Evolutionary conservation across 2,888 invertebrate genomes (phyloP), one percentile per base, ranked within the genome.

Genomic region (Microctonus aethiopoides): DNA sequence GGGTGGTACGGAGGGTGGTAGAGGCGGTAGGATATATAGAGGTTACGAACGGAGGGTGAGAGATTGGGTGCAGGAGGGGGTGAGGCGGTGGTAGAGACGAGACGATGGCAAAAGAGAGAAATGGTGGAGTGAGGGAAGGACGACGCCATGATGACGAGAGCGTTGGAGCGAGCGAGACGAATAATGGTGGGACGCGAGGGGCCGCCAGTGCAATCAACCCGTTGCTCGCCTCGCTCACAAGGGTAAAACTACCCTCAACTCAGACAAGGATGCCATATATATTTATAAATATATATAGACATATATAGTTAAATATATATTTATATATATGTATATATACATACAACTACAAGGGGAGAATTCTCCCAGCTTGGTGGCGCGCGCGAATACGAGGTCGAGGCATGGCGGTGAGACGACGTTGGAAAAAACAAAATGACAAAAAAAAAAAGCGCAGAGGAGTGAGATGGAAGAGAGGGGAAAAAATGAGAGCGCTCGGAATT

Each of bases 131-230:
- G 57, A 67, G 68, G 64, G 70, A 65, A 61, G 71, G 72, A 57
- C 52, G 68, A 67, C 72, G 69, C 70, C 71, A 74, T 67, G 67
- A 68, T 68, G 68, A n/a, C 72, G 66, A 59, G 65, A 64, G 60
- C 70, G 72, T 54, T 59, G 54, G 72, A 73, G 71, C 59, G 72
- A 73, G 73, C 66, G 73, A 67, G 75, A 74, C 39, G 62, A 16
- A n/a, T 46, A 7, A 20, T 46, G 16, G 75, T 77, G 78, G 73
- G 76, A 74, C 76, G 77, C 73, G 77, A 68, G 79, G 79, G 81
- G 81, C 80, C 80, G 81, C 77, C 81, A 82, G 85, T 84, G 84
- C 84, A 85, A 85, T 86, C 86, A 86, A 85, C 85, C 83, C 84
- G 82, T 79, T 81, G 77, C 78, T 77, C 81, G 79, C 78, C 80